Evolutionary conservation across 2,113 vertebrate species (phyloP), one percentile per base, ranked within the genome.

Genomic region (Phyllostomus discolor): DNA sequence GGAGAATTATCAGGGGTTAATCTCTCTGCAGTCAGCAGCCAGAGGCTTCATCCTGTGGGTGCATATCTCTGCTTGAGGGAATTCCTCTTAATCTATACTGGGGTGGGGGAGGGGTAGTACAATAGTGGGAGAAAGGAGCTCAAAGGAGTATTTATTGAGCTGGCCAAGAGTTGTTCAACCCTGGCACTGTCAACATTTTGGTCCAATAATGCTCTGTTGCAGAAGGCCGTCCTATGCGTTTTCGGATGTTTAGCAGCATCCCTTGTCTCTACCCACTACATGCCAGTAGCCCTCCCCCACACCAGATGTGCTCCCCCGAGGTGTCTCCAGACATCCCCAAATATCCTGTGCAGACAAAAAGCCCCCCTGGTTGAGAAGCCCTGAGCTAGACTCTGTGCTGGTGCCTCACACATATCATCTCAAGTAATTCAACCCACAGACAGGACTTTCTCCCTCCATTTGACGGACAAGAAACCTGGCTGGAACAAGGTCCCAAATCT

Each of bases 11-110:
- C 7, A 4, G 41, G 62, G n/a, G 41, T 48, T 62, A 64, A 87
- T 90, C 46, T 69, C 54, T 59, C 48, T 72, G 9, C 31, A 84
- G 69, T 24, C 59, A 52, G 64, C 80, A 93, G 67, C 81, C 54
- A 80, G 62, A 69, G 83, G 54, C 24, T 82, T 62, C 50, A 10
- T 84, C 92, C 70, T 6, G 0, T 5, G 50, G 66, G 41, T 73
- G 48, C n/a, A 3, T 26, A 20, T 35, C 52, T 80, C 92, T 87
- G 35, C 54, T 48, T 15, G n/a, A 62, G 14, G 28, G 26, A 12
- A 15, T 59, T 75, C 6, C 22, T 95, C 92, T 83, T 57, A n/a
- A 52, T 92, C 38, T 87, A 17, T 31, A 9, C 72, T 5, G 10
- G 24, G 31, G 24, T 16, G 67, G 35, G 20, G 24, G 38, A 17